phyloP scores from a whole-genome alignment of 2,888 invertebrate species.

The Lucinisca nassula region DNA sequence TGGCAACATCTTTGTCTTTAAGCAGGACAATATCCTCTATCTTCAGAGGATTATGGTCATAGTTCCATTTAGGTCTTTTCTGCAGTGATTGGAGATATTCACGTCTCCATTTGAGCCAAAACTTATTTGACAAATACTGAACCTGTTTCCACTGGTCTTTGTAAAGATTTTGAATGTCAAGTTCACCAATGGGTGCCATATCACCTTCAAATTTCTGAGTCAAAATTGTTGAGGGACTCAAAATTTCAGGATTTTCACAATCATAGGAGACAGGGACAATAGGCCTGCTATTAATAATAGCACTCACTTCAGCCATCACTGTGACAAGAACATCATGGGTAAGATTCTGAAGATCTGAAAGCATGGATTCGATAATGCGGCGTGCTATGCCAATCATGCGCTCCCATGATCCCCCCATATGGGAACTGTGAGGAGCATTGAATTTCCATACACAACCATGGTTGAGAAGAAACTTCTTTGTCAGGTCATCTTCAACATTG shows the following conservation, averaged over 20 bases:
- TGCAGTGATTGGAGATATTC: conserved; percentile 50
- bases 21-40: conserved; percentile 50
- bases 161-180: conserved; percentile 24
- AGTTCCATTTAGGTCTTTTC: conserved; percentile 17
- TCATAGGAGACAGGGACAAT: conserved; percentile 56
- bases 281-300: conserved; percentile 59
- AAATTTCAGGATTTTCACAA: conserved; percentile 42
- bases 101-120: conserved; percentile 57
- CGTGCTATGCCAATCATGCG: conserved; percentile 59
- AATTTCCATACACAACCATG: conserved; percentile 56
- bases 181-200: conserved; percentile 12
- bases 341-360: conserved; percentile 15
- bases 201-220: no score
- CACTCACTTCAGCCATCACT: conserved; percentile 59
- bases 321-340: conserved; percentile 65
- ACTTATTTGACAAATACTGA: conserved; percentile 54
- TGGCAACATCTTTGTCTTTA: conserved; percentile 29
- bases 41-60: not conserved
- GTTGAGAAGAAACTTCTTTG: conserved; percentile 33
- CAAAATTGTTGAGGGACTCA: conserved; percentile 53
- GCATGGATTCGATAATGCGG: conserved; percentile 62
- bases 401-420: conserved; percentile 66
- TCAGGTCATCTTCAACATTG: conserved; percentile 52
- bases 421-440: no score
- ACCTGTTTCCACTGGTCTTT: conserved; percentile 59